These are phyloP conservation scores for Seriola quinqueradiata DNA, from an alignment of 2,113 vertebrate genomes.

Conservation along the genomic window DNA sequence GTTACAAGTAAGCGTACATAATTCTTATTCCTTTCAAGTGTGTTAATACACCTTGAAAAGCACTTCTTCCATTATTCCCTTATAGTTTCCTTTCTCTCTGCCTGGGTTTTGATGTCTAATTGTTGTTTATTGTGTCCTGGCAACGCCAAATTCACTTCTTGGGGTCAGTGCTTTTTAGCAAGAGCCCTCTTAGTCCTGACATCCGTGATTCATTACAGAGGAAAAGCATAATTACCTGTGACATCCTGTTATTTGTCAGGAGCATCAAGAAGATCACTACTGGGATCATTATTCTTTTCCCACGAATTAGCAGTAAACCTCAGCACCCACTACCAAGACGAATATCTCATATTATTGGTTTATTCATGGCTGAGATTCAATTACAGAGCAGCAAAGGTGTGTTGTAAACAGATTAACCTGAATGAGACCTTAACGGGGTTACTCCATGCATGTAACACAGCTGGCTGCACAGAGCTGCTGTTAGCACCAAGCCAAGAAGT, in stretches of 20 bases:
- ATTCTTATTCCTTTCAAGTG: neutral
- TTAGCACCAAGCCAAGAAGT: neutral
- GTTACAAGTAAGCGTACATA: neutral
- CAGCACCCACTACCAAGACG: neutral
- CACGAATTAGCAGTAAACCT: constrained; percentile 15
- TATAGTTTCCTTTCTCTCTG: neutral
- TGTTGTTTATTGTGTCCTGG: neutral
- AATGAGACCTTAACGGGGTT: constrained; percentile 7
- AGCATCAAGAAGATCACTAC: constrained; percentile 19
- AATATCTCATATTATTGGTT: neutral
- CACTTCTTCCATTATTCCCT: neutral
- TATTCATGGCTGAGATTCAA: constrained; percentile 25
- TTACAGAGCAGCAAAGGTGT: constrained; percentile 17
- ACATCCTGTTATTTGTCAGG: constrained; percentile 23
- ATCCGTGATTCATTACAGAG: constrained; percentile 32
- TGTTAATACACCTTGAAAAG: constrained; percentile 1
- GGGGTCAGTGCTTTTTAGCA: constrained; percentile 36
- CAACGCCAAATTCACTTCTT: constrained; percentile 30
- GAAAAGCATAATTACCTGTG: constrained; percentile 24
- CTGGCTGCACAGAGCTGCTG: neutral
- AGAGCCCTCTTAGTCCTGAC: neutral
- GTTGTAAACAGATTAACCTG: constrained; percentile 33
- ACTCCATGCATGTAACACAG: neutral
- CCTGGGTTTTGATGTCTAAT: neutral
- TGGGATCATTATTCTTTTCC: constrained; percentile 24